Evolutionary conservation across 1,140 invertebrate genomes (phyloP), one percentile per base, ranked within the genome.

Genomic region (Tetraneura akinire): DNA sequence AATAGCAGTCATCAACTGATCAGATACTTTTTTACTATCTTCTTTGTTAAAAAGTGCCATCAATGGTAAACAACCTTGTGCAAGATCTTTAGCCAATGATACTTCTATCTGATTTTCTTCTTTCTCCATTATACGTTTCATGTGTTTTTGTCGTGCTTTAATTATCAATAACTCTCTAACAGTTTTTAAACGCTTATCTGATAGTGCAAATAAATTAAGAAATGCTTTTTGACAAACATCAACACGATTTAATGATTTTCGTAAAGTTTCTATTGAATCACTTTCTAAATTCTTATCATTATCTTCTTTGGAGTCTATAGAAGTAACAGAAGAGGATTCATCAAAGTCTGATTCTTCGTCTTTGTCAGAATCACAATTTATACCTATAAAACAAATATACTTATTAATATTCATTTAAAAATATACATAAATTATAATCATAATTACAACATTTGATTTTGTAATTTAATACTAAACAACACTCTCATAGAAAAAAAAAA

Each of bases 171-270:
- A 87, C 80, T 88, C 87, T 49, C 87, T 83, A 82, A 87, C 87
- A 29, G 87, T 81, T 70, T 87, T 82, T 18, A 88, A 86, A 68
- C 87, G 82, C 84, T 88, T 88, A n/a, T 87, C 87, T 21, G 87
- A 87, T 80, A 88, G 87, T 21, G 86, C 86, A 83, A 87, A 88
- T 32, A 87, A 84, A 83, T 87, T 87, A 81, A 88, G 87, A 81
- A 88, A 88, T 32, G 87, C 87, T 84, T 88, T 88, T 82, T 88
- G 87, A 81, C 87, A 88, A 10, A 88, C 86, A 81, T 88, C 87
- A 9, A 87, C 85, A 32, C 32, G 78, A 16, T 53, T 80, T 76
- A 71, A 45, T 70, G 84, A 80, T 2, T 51, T 66, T 37, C 47
- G 51, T 21, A 62, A 53, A 37, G 26, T 51, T 68, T 68, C 78